Conservation (phyloP, 2,888 invertebrate species). For the Tortrix viridana region DNA sequence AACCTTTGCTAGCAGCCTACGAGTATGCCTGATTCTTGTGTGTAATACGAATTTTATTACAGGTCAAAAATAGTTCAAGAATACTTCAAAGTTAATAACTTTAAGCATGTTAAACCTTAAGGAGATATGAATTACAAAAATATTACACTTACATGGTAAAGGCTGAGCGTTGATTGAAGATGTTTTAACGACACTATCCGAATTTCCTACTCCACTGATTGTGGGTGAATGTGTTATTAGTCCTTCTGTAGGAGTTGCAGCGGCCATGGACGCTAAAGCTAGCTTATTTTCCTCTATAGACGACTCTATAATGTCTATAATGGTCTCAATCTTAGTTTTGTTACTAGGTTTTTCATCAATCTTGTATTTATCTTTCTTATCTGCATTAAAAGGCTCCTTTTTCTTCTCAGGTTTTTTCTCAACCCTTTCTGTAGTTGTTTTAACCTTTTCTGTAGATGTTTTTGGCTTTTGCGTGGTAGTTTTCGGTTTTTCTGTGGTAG, state of each 20-base stretch:
- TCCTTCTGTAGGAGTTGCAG: slow-evolving; percentile 71
- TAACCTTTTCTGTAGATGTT: slow-evolving; percentile 44
- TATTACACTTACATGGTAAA: slow-evolving; percentile 62
- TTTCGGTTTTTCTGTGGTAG: slow-evolving; percentile 49
- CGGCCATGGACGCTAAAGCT: slow-evolving; percentile 49
- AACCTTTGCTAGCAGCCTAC: too few species aligned
- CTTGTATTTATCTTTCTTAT: slow-evolving; percentile 64
- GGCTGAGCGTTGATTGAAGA: slow-evolving; percentile 69
- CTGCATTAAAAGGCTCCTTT: slow-evolving; percentile 57
- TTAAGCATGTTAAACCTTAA: too few species aligned
- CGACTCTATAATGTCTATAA: slow-evolving; percentile 60
- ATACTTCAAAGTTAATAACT: too few species aligned
- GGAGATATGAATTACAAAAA: too few species aligned
- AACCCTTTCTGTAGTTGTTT: slow-evolving; percentile 47
- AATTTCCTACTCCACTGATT: slow-evolving; percentile 45
- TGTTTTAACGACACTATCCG: slow-evolving; percentile 53
- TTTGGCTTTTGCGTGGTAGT: slow-evolving; percentile 49
- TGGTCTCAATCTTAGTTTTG: slow-evolving; percentile 57
- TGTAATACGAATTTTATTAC: too few species aligned
- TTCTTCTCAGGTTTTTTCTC: slow-evolving; percentile 58
- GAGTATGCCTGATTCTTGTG: too few species aligned
- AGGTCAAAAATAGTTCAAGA: too few species aligned
- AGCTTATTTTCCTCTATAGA: slow-evolving; percentile 58
- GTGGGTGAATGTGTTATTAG: slow-evolving; percentile 54
- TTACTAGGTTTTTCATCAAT: slow-evolving; percentile 58